Base-by-base conservation (phyloP, 2,888 invertebrate genomes). In the Notodonta ziczac region DNA sequence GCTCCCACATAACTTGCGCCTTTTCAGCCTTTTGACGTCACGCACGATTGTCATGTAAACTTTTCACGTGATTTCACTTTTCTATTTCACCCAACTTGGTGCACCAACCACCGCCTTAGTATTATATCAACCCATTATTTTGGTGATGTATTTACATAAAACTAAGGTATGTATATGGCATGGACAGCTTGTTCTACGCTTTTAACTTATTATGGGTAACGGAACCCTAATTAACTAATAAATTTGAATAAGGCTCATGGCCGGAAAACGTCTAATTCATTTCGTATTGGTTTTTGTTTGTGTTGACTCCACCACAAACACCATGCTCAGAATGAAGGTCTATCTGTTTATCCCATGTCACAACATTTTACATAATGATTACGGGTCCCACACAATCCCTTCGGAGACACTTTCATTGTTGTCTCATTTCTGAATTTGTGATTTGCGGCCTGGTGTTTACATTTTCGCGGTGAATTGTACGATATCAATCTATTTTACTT, bases 291-390 rank as follows among this genome's bases (percentile, higher is more conserved):
- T 63, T 64, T 73, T 61, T 54, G 60, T 66, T 65, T 58, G 71
- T 65, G 61, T 59, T 63, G 67, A 56, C 60, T 72, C 59, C 60
- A 66, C 63, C 65, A 62, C 69, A 73, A 69, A 67, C 59, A 60
- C 62, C 60, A 54, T 67, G 58, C 73, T 75, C 70, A 66, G 66
- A 67, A 71, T 70, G 62, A 72, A 70, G 71, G 72, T 72, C 73
- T 73, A 70, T 65, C 79, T 76, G 75, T 76, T 76, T 75, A 76
- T 76, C 80, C 78, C 66, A 68, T 70, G 80, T 81, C 77, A 81
- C 76, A 77, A 70, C 76, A 65, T 76, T 77, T 79, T 77, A 75
- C 73, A 72, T 73, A 80, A 81, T 81, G 75, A 80, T 79, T 75
- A 78, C 78, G 73, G 77, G 35, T 35, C 72, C 69, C 70, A 72